Evolutionary conservation across 2,888 invertebrate genomes (phyloP), one percentile per base, ranked within the genome.

Genomic region (Dichetophora obliterata): DNA sequence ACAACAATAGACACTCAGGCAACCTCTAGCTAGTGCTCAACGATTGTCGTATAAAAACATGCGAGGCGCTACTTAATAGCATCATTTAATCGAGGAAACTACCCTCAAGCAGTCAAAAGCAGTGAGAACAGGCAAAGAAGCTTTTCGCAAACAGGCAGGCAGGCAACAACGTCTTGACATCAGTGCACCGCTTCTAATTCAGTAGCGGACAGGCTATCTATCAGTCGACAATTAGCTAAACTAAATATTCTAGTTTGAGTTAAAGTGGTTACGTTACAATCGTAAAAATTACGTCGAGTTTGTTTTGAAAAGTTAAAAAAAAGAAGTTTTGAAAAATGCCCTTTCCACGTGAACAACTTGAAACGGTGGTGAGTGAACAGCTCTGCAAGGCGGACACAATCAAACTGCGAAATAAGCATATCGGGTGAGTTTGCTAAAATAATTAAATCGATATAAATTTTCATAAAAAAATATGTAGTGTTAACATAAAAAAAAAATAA

Each of bases 361-460:
- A 88, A 63, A 77, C 78, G 43, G 80, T 82, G 57, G 83, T 80
- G 76, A 83, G 80, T 87, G 95, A 95, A 89, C 93, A 93, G 77
- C 91, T 96, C 91, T 91, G 94, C 34, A 96, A 96, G 90, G 90
- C 91, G 78, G 95, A 96, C 86, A 96, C 96, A 0, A 93, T 96
- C 77, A 93, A 93, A 81, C 91, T 96, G 71, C 92, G 96, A 50
- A 93, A 96, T 86, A 93, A 94, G 85, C 93, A 95, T 85, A 93
- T 96, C 83, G 96, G 96, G 96, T 96, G 89, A 93, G 93, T 88
- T 77, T 9, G 24, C 70, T 34, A 31, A 43, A 48, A n/a, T n/a
- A 50, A 70, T 77, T 75, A 70, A 77, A 76, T 69, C 22, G 54
- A 22, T n/a, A 19, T n/a, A 19, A 3, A 9, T 8, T 3, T 54